Evolutionary conservation across 1,140 invertebrate species (phyloP).

Genomic region (Diachasma alloeum): DNA sequence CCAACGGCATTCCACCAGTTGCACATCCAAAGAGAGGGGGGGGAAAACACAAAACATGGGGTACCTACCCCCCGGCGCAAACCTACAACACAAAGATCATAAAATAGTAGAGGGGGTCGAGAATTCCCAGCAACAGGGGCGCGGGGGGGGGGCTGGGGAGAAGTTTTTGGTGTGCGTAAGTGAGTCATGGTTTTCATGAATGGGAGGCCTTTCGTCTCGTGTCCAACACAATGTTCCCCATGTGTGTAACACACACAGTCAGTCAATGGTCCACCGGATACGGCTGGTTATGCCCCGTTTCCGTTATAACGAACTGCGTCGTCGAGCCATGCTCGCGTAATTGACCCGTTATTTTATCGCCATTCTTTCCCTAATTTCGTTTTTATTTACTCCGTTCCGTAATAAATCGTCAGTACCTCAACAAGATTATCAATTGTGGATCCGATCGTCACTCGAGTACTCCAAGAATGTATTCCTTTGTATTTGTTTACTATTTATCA

Average conservation of each 20-base stretch:
- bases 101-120: conserved; percentile 14
- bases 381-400: too few relatives aligned
- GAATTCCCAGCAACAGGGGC: neutral
- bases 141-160: conserved; percentile 21
- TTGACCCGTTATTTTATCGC: conserved; percentile 14
- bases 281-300: conserved; percentile 56
- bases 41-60: neutral
- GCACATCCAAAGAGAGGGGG: conserved; percentile 35
- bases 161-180: conserved; percentile 27
- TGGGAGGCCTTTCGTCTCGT: conserved; percentile 52
- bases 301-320: conserved; percentile 48
- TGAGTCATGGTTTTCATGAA: conserved; percentile 57
- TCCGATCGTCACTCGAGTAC: too few relatives aligned
- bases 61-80: neutral
- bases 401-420: too few relatives aligned
- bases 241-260: conserved; percentile 11
- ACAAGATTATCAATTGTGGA: too few relatives aligned
- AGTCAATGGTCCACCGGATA: conserved; percentile 59
- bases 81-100: neutral
- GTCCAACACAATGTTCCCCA: conserved; percentile 15
- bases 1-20: conserved; percentile 50
- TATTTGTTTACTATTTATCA: too few relatives aligned
- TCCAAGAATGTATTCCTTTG: too few relatives aligned
- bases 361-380: neutral
- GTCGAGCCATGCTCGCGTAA: conserved; percentile 23